phyloP scores from a whole-genome alignment of 2,113 vertebrate genomes.

The Plecotus auritus region DNA sequence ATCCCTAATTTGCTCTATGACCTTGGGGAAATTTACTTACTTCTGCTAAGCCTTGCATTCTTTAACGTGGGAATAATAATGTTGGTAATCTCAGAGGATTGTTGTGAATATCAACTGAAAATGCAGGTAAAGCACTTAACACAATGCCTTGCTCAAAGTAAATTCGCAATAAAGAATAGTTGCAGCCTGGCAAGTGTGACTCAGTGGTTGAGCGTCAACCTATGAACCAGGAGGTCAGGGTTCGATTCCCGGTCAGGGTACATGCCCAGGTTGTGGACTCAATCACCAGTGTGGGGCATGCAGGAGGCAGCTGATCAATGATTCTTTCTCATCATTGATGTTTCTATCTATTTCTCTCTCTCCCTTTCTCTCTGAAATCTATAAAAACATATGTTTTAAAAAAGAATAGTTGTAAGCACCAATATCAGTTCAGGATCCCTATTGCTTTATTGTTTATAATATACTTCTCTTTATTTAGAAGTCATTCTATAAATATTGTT shows the following conservation, averaged over 20 bases:
- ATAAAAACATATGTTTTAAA: not conserved
- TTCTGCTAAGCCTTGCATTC: not conserved
- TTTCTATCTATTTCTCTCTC: too few species aligned
- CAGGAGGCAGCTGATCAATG: too few species aligned
- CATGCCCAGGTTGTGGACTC: too few species aligned
- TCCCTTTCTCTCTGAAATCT: too few species aligned
- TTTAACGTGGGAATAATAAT: conserved; percentile 23
- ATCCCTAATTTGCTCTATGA: not conserved
- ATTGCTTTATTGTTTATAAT: conserved; percentile 32
- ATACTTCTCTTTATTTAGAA: not conserved
- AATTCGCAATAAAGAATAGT: not conserved
- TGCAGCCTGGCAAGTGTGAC: not conserved
- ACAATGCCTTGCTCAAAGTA: not conserved
- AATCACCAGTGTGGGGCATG: too few species aligned
- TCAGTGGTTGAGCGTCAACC: too few species aligned
- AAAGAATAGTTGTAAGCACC: not conserved
- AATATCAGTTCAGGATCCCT: not conserved
- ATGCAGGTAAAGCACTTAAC: not conserved
- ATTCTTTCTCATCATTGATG: too few species aligned
- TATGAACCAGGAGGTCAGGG: too few species aligned
- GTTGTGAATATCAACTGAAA: conserved; percentile 14
- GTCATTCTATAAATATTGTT: not conserved
- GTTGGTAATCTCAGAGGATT: not conserved
- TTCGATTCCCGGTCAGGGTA: too few species aligned
- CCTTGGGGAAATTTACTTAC: not conserved